Conservation (phyloP, 2,888 invertebrate species). For the Thecophora atra region DNA sequence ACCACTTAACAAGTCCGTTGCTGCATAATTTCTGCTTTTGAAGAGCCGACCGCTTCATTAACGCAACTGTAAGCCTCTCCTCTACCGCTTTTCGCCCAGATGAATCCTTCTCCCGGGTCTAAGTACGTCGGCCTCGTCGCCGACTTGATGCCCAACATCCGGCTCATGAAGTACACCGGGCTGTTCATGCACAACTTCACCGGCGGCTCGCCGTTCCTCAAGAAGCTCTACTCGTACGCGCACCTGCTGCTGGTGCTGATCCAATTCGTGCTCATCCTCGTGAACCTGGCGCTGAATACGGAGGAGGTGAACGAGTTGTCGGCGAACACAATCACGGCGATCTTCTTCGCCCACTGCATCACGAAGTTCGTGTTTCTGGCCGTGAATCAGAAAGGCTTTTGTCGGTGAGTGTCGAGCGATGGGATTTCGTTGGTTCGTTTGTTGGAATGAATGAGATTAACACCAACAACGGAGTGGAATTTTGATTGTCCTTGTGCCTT, state of each 20-base stretch:
- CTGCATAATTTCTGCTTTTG: too few species aligned
- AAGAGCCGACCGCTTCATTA: background rate
- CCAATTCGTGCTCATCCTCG: constrained; percentile 72
- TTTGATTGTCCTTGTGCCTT: too few species aligned
- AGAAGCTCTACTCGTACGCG: constrained; percentile 71
- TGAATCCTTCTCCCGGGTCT: constrained; percentile 47
- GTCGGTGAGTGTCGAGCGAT: constrained; percentile 69
- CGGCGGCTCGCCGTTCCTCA: constrained; percentile 71
- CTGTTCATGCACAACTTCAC: constrained; percentile 84
- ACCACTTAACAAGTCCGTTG: background rate
- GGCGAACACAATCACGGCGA: constrained; percentile 82
- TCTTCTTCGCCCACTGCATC: constrained; percentile 82
- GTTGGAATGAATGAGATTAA: too few species aligned
- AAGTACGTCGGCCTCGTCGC: constrained; percentile 76
- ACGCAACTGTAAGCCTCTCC: background rate
- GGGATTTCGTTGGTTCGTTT: background rate
- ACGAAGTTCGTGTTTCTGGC: constrained; percentile 81
- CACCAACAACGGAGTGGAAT: too few species aligned
- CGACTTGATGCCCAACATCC: constrained; percentile 85
- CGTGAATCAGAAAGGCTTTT: constrained; percentile 76
- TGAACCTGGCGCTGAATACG: constrained; percentile 77
- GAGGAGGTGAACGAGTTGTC: constrained; percentile 79
- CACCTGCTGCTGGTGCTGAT: constrained; percentile 72
- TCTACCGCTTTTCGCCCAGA: constrained; percentile 25
- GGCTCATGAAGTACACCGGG: constrained; percentile 79